These are phyloP conservation scores for Neocrepidodera transversa DNA, from an alignment of 2,888 invertebrate genomes.

Conservation along the genomic window DNA sequence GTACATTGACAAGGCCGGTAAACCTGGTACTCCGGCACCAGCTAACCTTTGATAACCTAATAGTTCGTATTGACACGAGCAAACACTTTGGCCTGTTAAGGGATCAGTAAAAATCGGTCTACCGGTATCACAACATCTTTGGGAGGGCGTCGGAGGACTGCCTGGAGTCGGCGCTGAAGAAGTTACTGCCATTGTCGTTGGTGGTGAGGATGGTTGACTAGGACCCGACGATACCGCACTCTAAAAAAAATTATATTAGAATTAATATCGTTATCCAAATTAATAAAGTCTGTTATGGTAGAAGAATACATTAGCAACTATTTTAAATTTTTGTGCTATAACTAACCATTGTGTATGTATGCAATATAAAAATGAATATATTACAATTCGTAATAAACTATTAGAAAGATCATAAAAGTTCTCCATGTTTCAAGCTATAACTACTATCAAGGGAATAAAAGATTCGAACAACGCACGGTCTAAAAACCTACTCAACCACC, in stretches of 20 bases:
- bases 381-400: too few relatives aligned
- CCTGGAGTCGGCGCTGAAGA: conserved; percentile 61
- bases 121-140: conserved; percentile 90
- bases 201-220: conserved; percentile 50
- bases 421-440: conserved; percentile 11
- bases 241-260: neutral
- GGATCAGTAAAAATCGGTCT: conserved; percentile 90
- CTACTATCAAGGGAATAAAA: conserved; percentile 15
- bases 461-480: conserved; percentile 8
- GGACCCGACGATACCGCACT: conserved; percentile 61
- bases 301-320: too few relatives aligned
- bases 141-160: conserved; percentile 61
- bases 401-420: conserved; percentile 2
- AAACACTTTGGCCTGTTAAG: conserved; percentile 85
- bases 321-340: too few relatives aligned
- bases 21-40: conserved; percentile 66
- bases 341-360: too few relatives aligned
- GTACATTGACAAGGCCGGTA: conserved; percentile 81
- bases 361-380: too few relatives aligned
- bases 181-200: conserved; percentile 59
- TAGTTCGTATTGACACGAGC: conserved; percentile 90
- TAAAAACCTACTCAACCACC: conserved; percentile 15
- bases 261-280: too few relatives aligned
- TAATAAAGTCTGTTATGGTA: too few relatives aligned
- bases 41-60: conserved; percentile 84